A percentile compares a stretch with the other conserved stretches of the same genome.
Conservation (phyloP, 2,797 vertebrate genomes). For the Cossypha niveicapilla region DNA sequence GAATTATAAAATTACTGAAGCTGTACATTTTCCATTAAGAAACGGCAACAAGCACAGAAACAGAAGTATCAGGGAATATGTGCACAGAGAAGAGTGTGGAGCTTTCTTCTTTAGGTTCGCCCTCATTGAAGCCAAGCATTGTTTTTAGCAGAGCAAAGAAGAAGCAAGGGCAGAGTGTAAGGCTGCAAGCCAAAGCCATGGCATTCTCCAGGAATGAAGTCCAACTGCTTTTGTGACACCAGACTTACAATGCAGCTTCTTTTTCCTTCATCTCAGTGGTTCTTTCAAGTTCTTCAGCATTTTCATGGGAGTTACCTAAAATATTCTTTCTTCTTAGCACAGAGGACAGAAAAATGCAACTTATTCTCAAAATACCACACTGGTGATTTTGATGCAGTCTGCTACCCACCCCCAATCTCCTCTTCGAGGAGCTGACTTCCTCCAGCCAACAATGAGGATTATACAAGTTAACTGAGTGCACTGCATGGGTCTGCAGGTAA, state of each 20-base stretch:
- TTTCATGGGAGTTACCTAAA: conserved; percentile 82
- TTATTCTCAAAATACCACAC: conserved; percentile 36
- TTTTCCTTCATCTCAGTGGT: conserved; percentile 89
- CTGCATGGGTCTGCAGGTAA: background rate
- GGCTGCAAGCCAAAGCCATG: background rate
- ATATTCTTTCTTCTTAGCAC: conserved; percentile 84
- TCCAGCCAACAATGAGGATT: background rate
- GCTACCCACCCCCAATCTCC: background rate
- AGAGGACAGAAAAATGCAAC: conserved; percentile 65
- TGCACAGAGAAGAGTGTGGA: background rate
- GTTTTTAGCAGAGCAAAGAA: background rate
- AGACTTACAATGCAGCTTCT: conserved; percentile 91
- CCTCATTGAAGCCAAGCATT: background rate
- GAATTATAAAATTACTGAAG: background rate
- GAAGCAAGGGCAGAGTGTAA: background rate
- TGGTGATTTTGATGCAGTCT: background rate
- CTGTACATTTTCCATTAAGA: background rate
- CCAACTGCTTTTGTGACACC: background rate
- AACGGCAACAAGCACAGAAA: background rate
- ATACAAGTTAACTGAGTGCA: background rate
- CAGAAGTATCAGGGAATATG: background rate
- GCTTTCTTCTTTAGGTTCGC: background rate
- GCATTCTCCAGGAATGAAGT: background rate
- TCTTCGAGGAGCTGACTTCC: background rate
- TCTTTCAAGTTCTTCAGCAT: conserved; percentile 85